Evolutionary conservation across 2,113 vertebrate genomes (phyloP).

Genomic region (Heterotis niloticus): DNA sequence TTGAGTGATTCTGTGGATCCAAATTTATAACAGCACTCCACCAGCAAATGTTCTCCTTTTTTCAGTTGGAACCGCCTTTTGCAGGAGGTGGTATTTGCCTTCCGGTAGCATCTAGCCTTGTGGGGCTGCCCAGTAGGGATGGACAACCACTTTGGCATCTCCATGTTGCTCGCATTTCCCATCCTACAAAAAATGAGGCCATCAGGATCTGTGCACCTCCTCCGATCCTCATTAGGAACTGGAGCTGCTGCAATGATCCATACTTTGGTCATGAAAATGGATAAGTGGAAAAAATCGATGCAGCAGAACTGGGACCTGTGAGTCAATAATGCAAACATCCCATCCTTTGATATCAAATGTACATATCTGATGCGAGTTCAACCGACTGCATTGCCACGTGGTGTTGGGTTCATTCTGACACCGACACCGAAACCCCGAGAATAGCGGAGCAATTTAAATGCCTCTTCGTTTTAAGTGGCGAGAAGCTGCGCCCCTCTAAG

Average conservation of each 20-base stretch:
- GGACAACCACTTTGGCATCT: neutral
- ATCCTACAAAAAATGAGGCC: neutral
- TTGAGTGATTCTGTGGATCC: too few relatives aligned
- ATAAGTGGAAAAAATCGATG: constrained; percentile 24
- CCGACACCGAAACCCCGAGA: neutral
- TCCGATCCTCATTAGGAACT: constrained; percentile 16
- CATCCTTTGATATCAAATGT: constrained; percentile 30
- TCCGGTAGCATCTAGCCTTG: neutral
- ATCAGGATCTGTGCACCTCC: neutral
- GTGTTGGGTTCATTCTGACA: neutral
- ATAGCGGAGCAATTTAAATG: too few relatives aligned
- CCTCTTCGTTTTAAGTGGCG: too few relatives aligned
- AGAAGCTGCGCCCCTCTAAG: neutral
- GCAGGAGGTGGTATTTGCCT: neutral
- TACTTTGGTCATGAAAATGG: constrained; percentile 33
- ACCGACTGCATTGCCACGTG: neutral
- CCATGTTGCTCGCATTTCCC: neutral
- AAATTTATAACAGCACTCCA: too few relatives aligned
- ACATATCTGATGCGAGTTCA: constrained; percentile 20
- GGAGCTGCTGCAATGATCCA: constrained; percentile 12
- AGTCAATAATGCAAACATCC: constrained; percentile 18
- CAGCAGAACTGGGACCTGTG: neutral
- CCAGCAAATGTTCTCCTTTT: too few relatives aligned
- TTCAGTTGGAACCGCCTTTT: neutral
- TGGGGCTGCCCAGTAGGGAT: neutral